Evolutionary conservation across 2,797 vertebrate genomes (phyloP).

Genomic region (Alca torda): DNA sequence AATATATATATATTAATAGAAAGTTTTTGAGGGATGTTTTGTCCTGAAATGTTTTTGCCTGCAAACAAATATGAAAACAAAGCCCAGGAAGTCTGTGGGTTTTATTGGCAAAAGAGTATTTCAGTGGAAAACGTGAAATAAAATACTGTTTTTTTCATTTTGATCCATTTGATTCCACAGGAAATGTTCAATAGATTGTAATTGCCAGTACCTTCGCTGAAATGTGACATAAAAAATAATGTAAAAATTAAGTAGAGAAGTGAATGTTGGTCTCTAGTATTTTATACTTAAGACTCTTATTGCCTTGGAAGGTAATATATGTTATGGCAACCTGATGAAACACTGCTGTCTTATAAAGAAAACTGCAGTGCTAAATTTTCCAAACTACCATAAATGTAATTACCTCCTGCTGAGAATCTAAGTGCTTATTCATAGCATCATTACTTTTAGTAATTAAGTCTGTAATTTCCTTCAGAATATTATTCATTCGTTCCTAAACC

Average conservation of each 20-base stretch:
- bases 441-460: slow-evolving; percentile 64
- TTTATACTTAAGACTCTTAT: neutral
- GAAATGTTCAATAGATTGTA: neutral
- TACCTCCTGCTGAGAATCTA: slow-evolving; percentile 40
- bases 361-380: slow-evolving; percentile 25
- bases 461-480: slow-evolving; percentile 58
- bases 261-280: neutral
- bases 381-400: slow-evolving; percentile 48
- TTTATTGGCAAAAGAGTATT: neutral
- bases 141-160: neutral
- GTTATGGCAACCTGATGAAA: neutral
- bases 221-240: neutral
- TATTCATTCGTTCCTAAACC: slow-evolving; percentile 47
- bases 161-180: neutral
- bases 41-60: neutral
- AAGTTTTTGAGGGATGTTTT: neutral
- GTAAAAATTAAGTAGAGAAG: neutral
- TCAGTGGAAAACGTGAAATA: neutral
- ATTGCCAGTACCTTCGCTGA: neutral
- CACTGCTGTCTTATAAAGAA: neutral
- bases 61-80: neutral
- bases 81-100: neutral
- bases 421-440: slow-evolving; percentile 38
- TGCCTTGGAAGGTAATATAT: neutral
- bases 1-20: neutral